phyloP scores from a whole-genome alignment of 2,113 vertebrate genomes.

The Oreotragus oreotragus region DNA sequence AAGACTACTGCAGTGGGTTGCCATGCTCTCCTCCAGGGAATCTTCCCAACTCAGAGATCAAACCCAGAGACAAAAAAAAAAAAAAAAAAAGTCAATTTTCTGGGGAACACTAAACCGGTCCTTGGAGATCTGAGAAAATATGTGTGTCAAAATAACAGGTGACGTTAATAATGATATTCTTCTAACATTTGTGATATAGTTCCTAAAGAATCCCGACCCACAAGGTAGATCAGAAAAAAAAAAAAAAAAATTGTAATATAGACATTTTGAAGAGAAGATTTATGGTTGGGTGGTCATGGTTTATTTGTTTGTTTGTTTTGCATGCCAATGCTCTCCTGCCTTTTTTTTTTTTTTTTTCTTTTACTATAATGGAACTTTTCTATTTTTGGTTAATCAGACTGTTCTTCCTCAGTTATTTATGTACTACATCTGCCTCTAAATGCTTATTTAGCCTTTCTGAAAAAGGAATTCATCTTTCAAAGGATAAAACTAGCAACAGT shows the following conservation, averaged over 20 bases:
- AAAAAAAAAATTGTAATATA: not conserved
- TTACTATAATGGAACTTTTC: not conserved
- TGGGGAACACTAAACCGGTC: not conserved
- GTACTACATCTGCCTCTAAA: not conserved
- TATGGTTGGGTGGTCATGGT: not conserved
- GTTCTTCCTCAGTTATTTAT: not conserved
- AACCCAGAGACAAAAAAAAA: not conserved
- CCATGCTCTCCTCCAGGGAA: not conserved
- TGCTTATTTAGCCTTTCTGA: not conserved
- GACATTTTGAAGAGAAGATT: not conserved
- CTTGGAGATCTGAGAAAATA: not conserved
- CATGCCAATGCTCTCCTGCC: not conserved
- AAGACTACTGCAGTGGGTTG: not conserved
- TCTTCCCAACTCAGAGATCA: not conserved
- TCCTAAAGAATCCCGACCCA: not conserved
- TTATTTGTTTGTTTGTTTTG: not conserved
- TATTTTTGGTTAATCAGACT: not conserved
- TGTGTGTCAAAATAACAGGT: not conserved
- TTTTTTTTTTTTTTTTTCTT: not conserved
- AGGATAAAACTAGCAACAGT: not conserved
- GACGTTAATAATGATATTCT: not conserved
- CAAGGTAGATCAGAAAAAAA: not conserved
- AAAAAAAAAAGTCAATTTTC: not conserved
- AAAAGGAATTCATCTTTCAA: not conserved
- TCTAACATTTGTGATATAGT: not conserved